A percentile compares a stretch with the other conserved stretches of the same genome.
Evolutionary conservation across 1,140 invertebrate species (phyloP).

Genomic region (Drosophila kikkawai): DNA sequence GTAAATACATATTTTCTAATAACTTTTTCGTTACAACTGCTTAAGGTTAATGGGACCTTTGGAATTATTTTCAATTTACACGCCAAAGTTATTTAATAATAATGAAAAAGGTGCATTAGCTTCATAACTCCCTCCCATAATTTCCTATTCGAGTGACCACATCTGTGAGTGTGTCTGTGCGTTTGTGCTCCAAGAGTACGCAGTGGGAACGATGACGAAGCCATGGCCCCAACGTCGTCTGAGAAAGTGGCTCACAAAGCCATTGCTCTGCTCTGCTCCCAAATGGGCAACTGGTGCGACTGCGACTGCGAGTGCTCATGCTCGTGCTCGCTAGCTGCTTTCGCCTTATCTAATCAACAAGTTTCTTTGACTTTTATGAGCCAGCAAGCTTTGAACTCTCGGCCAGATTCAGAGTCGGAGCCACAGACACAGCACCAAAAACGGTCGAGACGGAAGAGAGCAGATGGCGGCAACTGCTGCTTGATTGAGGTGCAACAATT

Average conservation of each 20-base stretch:
- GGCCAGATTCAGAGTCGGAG: slow-evolving; percentile 22
- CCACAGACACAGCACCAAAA: slow-evolving; percentile 7
- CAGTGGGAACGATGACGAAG: slow-evolving; percentile 45
- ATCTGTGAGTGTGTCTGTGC: slow-evolving; percentile 23
- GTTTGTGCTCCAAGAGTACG: not conserved
- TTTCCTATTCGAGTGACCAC: slow-evolving; percentile 15
- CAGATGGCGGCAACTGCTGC: slow-evolving; percentile 62
- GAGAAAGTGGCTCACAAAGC: slow-evolving; percentile 58
- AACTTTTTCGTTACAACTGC: not conserved
- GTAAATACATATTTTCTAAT: not conserved
- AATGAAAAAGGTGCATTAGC: slow-evolving; percentile 11
- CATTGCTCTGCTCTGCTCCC: slow-evolving; percentile 19
- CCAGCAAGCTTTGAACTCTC: slow-evolving; percentile 47
- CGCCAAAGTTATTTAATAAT: slow-evolving; percentile 19
- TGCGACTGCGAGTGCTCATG: slow-evolving; percentile 7
- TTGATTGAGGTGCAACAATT: slow-evolving; percentile 80
- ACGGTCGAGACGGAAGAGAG: slow-evolving; percentile 14
- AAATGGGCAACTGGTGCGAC: slow-evolving; percentile 26
- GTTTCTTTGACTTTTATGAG: slow-evolving; percentile 68
- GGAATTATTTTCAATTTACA: slow-evolving; percentile 11
- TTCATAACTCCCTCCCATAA: slow-evolving; percentile 3
- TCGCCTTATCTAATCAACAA: slow-evolving; percentile 78
- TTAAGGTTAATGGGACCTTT: not conserved
- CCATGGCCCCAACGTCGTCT: slow-evolving; percentile 30
- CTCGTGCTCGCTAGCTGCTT: slow-evolving; percentile 28